Conservation (phyloP, 2,797 vertebrate genomes). For the Anolis apletophallus region DNA sequence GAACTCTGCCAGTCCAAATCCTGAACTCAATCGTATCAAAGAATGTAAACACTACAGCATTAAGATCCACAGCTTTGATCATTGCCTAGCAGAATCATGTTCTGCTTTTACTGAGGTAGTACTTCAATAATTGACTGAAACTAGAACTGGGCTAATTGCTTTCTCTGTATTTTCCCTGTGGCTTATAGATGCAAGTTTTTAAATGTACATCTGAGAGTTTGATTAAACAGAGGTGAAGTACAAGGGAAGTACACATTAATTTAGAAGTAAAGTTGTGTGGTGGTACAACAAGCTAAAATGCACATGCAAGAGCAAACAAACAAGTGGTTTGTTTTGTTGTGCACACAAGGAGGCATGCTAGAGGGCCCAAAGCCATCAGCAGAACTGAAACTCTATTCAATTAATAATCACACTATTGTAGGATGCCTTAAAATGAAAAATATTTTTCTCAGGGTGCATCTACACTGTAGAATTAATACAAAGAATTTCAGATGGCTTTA, state of each 20-base stretch:
- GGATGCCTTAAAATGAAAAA: background rate
- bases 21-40: background rate
- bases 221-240: constrained; percentile 2
- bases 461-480: no score
- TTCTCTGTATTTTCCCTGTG: background rate
- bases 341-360: background rate
- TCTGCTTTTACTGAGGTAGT: background rate
- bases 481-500: no score
- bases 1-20: background rate
- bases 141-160: constrained; percentile 15
- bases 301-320: constrained; percentile 4
- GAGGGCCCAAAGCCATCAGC: background rate
- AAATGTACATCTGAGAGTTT: background rate
- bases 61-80: background rate
- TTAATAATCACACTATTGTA: background rate
- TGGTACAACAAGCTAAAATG: background rate
- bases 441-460: no score
- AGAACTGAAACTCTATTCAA: background rate
- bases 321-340: background rate
- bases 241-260: background rate
- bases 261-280: background rate
- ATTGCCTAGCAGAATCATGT: background rate
- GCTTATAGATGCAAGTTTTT: background rate
- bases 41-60: background rate
- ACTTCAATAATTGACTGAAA: constrained; percentile 4